Conservation (phyloP, 2,113 vertebrate genomes). For the Phyllostomus discolor region DNA sequence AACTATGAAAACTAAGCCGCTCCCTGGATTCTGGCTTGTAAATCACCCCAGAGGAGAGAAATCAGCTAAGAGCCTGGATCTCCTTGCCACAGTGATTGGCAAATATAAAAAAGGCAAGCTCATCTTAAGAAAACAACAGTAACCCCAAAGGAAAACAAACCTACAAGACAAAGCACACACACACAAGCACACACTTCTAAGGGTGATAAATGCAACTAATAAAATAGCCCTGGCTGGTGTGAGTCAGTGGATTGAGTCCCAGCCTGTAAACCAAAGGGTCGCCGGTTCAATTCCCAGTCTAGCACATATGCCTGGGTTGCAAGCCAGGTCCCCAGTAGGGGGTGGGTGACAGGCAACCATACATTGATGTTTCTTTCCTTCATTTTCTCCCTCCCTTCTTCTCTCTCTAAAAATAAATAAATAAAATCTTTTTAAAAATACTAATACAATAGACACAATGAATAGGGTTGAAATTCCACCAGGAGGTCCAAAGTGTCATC, state of each 20-base stretch:
- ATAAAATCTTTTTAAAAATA: neutral
- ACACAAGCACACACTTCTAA: slow-evolving; percentile 9
- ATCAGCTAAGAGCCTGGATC: neutral
- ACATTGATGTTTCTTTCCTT: too few relatives aligned
- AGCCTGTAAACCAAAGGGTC: too few relatives aligned
- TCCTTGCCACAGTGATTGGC: neutral
- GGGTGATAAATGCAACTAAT: slow-evolving; percentile 30
- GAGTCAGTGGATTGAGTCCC: too few relatives aligned
- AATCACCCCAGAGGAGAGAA: slow-evolving; percentile 26
- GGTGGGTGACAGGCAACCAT: too few relatives aligned
- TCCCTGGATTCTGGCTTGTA: slow-evolving; percentile 29
- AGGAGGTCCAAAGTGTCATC: neutral
- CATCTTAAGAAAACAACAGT: slow-evolving; percentile 23
- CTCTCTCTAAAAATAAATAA: too few relatives aligned
- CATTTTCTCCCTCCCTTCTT: too few relatives aligned
- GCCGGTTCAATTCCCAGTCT: too few relatives aligned
- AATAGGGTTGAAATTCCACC: slow-evolving; percentile 11
- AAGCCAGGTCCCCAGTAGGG: too few relatives aligned
- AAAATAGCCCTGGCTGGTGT: neutral
- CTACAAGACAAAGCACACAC: neutral
- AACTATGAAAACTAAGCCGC: slow-evolving; percentile 22
- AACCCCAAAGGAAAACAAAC: slow-evolving; percentile 26
- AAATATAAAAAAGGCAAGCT: slow-evolving; percentile 46
- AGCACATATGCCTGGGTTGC: too few relatives aligned
- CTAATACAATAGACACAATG: slow-evolving; percentile 33